Evolutionary conservation across 2,797 vertebrate genomes (phyloP).

Genomic region (Vipera ursinii): DNA sequence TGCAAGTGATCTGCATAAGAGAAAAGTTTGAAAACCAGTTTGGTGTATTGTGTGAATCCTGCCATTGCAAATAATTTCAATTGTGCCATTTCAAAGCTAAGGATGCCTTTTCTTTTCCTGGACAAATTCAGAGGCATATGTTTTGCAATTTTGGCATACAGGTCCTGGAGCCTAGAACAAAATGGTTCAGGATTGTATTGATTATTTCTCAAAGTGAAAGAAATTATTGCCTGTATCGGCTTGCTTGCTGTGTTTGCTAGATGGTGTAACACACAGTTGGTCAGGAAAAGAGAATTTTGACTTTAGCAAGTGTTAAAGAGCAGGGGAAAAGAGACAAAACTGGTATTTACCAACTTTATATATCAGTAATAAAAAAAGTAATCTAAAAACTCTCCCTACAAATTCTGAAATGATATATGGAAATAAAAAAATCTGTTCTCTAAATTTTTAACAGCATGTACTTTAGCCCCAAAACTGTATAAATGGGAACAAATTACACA

Average conservation of each 20-base stretch:
- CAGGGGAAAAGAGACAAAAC: neutral
- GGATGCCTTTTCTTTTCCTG: neutral
- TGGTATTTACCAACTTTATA: neutral
- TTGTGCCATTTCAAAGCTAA: neutral
- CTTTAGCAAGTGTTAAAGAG: neutral
- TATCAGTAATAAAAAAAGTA: neutral
- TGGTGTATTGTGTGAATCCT: neutral
- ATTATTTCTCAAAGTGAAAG: neutral
- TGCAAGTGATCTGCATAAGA: neutral
- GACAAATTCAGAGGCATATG: neutral
- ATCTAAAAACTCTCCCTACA: neutral
- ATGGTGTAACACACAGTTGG: neutral
- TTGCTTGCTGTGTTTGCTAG: neutral
- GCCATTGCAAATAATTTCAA: neutral
- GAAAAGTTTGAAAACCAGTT: neutral
- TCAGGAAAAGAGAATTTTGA: neutral
- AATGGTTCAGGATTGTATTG: neutral
- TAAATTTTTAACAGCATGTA: neutral
- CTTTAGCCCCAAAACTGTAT: neutral
- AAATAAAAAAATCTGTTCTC: neutral
- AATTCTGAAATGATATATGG: neutral
- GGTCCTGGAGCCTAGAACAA: neutral
- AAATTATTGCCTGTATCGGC: neutral
- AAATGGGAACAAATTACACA: neutral
- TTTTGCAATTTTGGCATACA: neutral